Evolutionary conservation across 64 coral and sea anemone genomes (phyloP).

Genomic region (Acropora tenuis): DNA sequence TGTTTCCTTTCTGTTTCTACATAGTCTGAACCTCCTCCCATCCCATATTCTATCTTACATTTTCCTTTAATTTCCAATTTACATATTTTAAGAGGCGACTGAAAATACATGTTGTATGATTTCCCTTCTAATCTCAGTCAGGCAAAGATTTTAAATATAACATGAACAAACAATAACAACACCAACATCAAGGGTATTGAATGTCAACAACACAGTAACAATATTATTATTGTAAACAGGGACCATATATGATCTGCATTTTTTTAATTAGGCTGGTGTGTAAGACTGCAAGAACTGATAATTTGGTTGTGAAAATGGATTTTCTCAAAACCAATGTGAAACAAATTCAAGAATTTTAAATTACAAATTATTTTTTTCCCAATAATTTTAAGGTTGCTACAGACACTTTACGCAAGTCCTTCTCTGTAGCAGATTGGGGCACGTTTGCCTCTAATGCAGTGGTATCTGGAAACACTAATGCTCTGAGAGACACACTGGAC

Average conservation of each 20-base stretch:
- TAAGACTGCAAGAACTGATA: neutral
- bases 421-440: slow-evolving; percentile 67
- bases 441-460: slow-evolving; percentile 82
- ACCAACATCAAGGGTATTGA: slow-evolving; percentile 15
- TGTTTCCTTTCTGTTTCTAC: slow-evolving; percentile 19
- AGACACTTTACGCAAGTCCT: slow-evolving; percentile 59
- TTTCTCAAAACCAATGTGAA: slow-evolving; percentile 3
- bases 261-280: neutral
- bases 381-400: slow-evolving; percentile 37
- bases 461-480: slow-evolving; percentile 73
- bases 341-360: slow-evolving; percentile 10
- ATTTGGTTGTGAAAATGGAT: slow-evolving; percentile 26
- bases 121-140: slow-evolving; percentile 3
- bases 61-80: slow-evolving; percentile 7
- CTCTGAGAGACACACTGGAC: slow-evolving; percentile 34
- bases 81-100: neutral
- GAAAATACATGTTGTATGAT: neutral
- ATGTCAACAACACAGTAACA: neutral
- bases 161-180: slow-evolving; percentile 13
- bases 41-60: neutral
- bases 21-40: neutral
- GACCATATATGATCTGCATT: slow-evolving; percentile 5
- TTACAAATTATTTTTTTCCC: neutral
- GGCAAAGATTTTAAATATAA: slow-evolving; percentile 21
- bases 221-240: neutral